phyloP scores from a whole-genome alignment of 2,888 invertebrate species.

The Chymomyza fuscimana region DNA sequence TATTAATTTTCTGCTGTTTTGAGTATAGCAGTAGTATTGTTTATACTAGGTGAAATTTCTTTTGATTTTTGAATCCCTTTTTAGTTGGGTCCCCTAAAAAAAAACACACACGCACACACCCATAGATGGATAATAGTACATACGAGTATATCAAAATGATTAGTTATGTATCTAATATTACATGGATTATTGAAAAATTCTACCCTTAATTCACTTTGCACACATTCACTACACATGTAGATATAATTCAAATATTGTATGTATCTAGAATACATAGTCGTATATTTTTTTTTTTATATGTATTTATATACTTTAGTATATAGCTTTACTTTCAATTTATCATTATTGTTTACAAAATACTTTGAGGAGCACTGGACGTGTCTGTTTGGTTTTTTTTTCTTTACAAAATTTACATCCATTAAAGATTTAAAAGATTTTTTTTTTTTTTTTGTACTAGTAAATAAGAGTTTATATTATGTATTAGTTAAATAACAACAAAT shows the following conservation, averaged over 20 bases:
- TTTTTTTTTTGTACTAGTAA: slow-evolving; percentile 6
- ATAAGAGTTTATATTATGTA: neutral
- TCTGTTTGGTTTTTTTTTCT: slow-evolving; percentile 61
- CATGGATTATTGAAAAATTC: neutral
- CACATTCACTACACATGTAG: slow-evolving; percentile 4
- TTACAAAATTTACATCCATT: slow-evolving; percentile 34
- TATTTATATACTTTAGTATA: slow-evolving; percentile 26
- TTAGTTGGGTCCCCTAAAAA: slow-evolving; percentile 1
- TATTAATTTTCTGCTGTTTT: no score
- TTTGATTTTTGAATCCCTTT: slow-evolving; percentile 18
- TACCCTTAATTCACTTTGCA: neutral
- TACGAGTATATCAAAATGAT: neutral
- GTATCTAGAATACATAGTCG: neutral
- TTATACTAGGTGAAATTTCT: neutral
- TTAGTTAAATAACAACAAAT: neutral
- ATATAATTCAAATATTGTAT: neutral
- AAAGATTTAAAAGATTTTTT: slow-evolving; percentile 19
- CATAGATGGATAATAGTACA: neutral
- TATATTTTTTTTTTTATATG: neutral
- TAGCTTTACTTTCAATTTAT: slow-evolving; percentile 44
- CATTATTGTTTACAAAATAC: slow-evolving; percentile 77
- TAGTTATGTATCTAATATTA: neutral
- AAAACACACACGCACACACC: neutral
- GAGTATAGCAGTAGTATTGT: no score
- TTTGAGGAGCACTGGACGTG: slow-evolving; percentile 79